A percentile compares a stretch with the other conserved stretches of the same genome.
These are phyloP conservation scores for Rhinopithecus roxellana DNA, from an alignment of 2,113 vertebrate genomes.

Conservation along the genomic window DNA sequence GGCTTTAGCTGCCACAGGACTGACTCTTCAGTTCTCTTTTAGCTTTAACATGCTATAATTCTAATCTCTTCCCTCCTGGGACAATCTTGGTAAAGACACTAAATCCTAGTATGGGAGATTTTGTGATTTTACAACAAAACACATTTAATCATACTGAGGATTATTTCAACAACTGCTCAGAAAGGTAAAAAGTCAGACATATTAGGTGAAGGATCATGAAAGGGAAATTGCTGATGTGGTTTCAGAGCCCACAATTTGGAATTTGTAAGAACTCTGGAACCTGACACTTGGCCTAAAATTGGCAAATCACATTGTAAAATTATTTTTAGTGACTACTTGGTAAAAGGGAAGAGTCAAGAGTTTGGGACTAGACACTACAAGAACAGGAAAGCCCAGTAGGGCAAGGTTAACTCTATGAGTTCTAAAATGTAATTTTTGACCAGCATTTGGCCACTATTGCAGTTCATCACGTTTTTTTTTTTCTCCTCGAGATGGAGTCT, in stretches of 20 bases:
- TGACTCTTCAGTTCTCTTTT: not conserved
- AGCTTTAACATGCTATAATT: not conserved
- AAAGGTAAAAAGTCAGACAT: constrained; percentile 12
- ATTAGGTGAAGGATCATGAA: constrained; percentile 35
- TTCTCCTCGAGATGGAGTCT: too few relatives aligned
- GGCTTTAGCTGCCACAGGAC: not conserved
- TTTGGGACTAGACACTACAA: not conserved
- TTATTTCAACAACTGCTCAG: constrained; percentile 27
- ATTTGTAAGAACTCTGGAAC: not conserved
- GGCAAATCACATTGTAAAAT: constrained; percentile 15
- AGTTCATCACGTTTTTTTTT: not conserved
- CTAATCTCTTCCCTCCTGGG: not conserved
- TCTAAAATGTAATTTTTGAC: not conserved
- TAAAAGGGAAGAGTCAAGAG: not conserved
- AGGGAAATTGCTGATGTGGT: not conserved
- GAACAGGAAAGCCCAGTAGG: not conserved
- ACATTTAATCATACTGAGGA: not conserved
- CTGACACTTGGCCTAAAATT: constrained; percentile 18
- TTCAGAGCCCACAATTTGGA: not conserved
- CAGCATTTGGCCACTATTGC: not conserved
- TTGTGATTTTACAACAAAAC: constrained; percentile 34
- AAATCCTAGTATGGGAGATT: not conserved
- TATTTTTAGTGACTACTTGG: constrained; percentile 18
- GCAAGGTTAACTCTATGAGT: not conserved
- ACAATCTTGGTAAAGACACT: not conserved